A percentile compares a stretch with the other conserved stretches of the same genome.
These are phyloP conservation scores for Anorthoa munda DNA, from an alignment of 2,888 invertebrate species.

Conservation along the genomic window DNA sequence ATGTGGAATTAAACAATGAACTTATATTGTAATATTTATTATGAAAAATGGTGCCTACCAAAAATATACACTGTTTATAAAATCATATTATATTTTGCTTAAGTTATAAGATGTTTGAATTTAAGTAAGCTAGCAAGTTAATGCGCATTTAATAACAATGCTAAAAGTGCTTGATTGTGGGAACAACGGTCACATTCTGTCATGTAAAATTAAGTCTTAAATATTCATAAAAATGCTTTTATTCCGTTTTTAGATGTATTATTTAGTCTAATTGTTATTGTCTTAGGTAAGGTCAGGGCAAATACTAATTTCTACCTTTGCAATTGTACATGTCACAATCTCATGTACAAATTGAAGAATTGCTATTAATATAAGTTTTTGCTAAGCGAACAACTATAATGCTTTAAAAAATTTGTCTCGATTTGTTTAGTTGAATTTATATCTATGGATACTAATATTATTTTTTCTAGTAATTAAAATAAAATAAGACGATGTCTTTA, in stretches of 20 bases:
- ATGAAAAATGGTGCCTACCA: conserved; percentile 52
- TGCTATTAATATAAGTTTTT: conserved; percentile 41
- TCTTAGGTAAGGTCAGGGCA: conserved; percentile 28
- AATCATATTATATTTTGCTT: conserved; percentile 36
- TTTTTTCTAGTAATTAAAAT: conserved; percentile 38
- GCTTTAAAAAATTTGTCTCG: conserved; percentile 52
- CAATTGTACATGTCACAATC: conserved; percentile 12
- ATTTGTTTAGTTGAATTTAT: conserved; percentile 21
- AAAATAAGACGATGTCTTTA: conserved; percentile 39
- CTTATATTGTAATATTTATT: conserved; percentile 32
- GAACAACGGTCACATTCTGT: neutral
- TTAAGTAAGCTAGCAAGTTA: conserved; percentile 37
- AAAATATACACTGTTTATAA: conserved; percentile 40
- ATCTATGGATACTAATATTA: conserved; percentile 35
- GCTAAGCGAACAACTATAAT: conserved; percentile 55
- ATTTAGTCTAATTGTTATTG: conserved; percentile 31
- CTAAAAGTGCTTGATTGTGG: conserved; percentile 17
- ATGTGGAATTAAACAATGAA: conserved; percentile 21
- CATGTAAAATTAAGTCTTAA: conserved; percentile 16
- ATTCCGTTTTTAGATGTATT: conserved; percentile 30
- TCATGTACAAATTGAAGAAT: conserved; percentile 36
- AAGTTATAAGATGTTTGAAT: conserved; percentile 40
- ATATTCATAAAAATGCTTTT: conserved; percentile 36
- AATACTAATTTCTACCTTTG: conserved; percentile 23
- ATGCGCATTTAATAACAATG: conserved; percentile 20